Base-by-base conservation (phyloP, 1,140 invertebrate species). In the Colletes latitarsis region DNA sequence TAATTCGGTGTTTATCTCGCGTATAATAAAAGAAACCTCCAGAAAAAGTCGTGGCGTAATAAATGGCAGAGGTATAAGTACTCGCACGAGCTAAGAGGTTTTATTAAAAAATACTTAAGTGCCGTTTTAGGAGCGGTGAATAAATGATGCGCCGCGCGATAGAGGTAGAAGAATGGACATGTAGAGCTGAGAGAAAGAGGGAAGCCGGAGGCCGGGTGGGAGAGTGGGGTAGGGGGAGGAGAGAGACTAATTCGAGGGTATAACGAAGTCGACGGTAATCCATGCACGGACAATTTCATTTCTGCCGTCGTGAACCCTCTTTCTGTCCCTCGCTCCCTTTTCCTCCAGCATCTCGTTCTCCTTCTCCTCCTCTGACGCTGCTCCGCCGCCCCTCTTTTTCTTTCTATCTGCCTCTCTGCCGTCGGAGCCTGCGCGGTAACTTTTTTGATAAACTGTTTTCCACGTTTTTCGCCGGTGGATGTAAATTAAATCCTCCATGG, bases 401-500 rank as follows among this genome's bases (percentile, higher is more conserved):
- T 46, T 41, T 81, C 43, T 57, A 41, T 77, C 53, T 58, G 10
- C 58, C 70, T 55, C 68, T 75, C 81, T 39, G 64, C 64, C 43
- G 62, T 69, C 53, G 84, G 87, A 86, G 87, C 72, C 84, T 86
- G 85, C 85, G 83, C 85, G 81, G 81, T 89, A 90, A 89, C 89
- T 90, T 91, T 91, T 91, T 91, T 92, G 89, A 91, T 91, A 91
- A 92, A 92, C 90, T 90, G 90, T 90, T 92, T 91, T 91, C 84
- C 88, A 83, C 88, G 87, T 89, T 92, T 90, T 91, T 90, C 86
- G 87, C 87, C 86, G 88, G 86, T 88, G 87, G 85, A 90, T 89
- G 91, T 89, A 89, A 92, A 91, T 91, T 91, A 92, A 92, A 91
- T 91, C 89, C 89, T 89, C 87, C 80, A 83, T 85, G 85, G 88